Percentiles rank a stretch among this genome's conserved stretches.
Conservation (phyloP, 1,140 invertebrate species). For the Latrodectus geometricus region DNA sequence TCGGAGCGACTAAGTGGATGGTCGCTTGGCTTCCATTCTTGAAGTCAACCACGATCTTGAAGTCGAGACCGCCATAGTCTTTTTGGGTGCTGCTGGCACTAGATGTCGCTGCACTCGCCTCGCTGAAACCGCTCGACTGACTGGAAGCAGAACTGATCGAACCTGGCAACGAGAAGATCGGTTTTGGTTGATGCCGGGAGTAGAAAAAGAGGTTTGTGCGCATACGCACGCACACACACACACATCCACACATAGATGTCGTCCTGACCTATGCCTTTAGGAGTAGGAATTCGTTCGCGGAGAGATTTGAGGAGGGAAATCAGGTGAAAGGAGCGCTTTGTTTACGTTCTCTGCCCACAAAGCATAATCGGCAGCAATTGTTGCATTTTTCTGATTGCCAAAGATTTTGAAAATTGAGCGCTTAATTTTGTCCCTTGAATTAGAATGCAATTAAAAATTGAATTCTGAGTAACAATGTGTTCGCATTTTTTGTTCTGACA, state of each 20-base stretch:
- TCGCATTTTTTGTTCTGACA: too few relatives aligned
- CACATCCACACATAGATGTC: slow-evolving; percentile 1
- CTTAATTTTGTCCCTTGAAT: too few relatives aligned
- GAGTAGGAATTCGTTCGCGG: not conserved
- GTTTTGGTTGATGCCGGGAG: slow-evolving; percentile 7
- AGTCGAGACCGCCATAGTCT: slow-evolving; percentile 84
- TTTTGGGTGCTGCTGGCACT: slow-evolving; percentile 65
- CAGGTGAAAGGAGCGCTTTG: too few relatives aligned
- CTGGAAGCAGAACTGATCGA: slow-evolving; percentile 74
- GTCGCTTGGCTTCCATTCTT: slow-evolving; percentile 73
- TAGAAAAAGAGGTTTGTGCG: not conserved
- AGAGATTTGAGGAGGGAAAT: not conserved
- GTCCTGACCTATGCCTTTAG: slow-evolving; percentile 27
- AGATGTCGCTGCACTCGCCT: slow-evolving; percentile 67
- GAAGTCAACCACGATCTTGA: slow-evolving; percentile 85
- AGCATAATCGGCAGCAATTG: too few relatives aligned
- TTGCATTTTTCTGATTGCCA: too few relatives aligned
- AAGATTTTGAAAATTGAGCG: too few relatives aligned
- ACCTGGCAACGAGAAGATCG: slow-evolving; percentile 56
- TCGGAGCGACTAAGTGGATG: slow-evolving; percentile 82
- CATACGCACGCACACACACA: not conserved
- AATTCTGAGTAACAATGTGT: too few relatives aligned
- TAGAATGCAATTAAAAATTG: too few relatives aligned
- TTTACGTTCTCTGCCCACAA: too few relatives aligned
- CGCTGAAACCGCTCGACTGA: slow-evolving; percentile 73